Evolutionary conservation across 1,140 invertebrate species (phyloP).

Genomic region (Vanessa tameamea): DNA sequence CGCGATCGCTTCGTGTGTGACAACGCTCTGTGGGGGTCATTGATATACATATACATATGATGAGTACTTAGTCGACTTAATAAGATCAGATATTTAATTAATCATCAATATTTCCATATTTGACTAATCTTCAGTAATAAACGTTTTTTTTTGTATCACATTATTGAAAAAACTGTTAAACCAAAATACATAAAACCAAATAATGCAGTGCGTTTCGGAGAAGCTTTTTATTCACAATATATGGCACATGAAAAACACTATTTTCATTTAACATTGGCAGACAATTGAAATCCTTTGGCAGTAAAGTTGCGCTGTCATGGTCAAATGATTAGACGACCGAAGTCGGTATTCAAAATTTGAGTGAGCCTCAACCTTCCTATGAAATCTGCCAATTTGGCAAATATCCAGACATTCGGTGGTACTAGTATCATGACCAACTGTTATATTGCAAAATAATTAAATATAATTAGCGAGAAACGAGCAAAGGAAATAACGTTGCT

Average conservation of each 20-base stretch:
- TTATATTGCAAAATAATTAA: conserved; percentile 26
- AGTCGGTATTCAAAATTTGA: conserved; percentile 30
- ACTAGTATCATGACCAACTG: conserved; percentile 21
- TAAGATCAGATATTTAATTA: conserved; percentile 10
- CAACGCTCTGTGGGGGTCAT: conserved; percentile 42
- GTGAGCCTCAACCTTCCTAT: conserved; percentile 34
- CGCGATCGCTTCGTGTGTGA: conserved; percentile 44
- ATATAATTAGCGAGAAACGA: conserved; percentile 15
- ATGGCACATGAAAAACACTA: neutral
- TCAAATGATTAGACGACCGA: conserved; percentile 37
- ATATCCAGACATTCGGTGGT: conserved; percentile 27
- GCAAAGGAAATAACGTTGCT: neutral
- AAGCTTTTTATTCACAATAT: too few species aligned
- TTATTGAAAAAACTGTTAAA: too few species aligned
- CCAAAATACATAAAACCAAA: too few species aligned
- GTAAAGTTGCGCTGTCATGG: conserved; percentile 26
- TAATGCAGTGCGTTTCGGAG: too few species aligned
- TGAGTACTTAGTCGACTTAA: conserved; percentile 20
- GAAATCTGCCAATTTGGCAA: conserved; percentile 45
- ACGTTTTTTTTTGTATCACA: too few species aligned
- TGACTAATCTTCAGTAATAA: too few species aligned
- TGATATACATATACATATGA: conserved; percentile 27
- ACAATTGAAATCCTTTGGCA: conserved; percentile 28
- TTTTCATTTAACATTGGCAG: conserved; percentile 15
- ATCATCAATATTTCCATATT: neutral